Evolutionary conservation across 2,113 vertebrate genomes (phyloP).

Genomic region (Podarcis raffonei): DNA sequence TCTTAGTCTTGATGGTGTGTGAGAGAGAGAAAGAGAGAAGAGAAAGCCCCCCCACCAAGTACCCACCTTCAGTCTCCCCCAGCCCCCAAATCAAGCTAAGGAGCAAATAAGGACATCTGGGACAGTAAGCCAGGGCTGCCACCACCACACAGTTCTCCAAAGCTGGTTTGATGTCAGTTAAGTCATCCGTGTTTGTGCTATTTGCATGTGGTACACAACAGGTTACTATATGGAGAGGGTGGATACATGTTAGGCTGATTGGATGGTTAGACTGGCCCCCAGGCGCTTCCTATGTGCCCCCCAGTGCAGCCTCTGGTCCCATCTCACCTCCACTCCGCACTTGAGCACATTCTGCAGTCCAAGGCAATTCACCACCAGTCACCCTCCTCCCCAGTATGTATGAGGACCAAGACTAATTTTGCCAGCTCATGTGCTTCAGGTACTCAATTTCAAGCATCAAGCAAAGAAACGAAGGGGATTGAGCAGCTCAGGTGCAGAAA

Average conservation of each 20-base stretch:
- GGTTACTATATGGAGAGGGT: too few species aligned
- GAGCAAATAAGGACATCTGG: background rate
- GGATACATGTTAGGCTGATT: too few species aligned
- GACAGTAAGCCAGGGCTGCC: background rate
- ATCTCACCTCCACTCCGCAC: background rate
- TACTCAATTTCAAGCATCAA: background rate
- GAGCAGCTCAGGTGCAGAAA: background rate
- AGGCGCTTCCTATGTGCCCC: background rate
- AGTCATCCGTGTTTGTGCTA: background rate
- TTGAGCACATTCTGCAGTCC: background rate
- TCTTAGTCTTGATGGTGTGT: background rate
- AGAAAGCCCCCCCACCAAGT: background rate
- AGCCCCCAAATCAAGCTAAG: background rate
- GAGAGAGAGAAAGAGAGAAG: too few species aligned
- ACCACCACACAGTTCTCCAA: background rate
- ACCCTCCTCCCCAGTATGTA: background rate
- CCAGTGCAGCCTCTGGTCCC: background rate
- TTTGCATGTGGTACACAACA: background rate
- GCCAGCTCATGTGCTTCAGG: background rate
- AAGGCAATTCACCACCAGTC: too few species aligned
- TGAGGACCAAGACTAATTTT: background rate
- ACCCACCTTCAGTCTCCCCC: background rate
- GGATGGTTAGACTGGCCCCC: background rate
- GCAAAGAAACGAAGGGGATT: background rate
- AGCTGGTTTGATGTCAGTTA: background rate